phyloP scores from a whole-genome alignment of 2,113 vertebrate genomes.

The Ascaphus truei region DNA sequence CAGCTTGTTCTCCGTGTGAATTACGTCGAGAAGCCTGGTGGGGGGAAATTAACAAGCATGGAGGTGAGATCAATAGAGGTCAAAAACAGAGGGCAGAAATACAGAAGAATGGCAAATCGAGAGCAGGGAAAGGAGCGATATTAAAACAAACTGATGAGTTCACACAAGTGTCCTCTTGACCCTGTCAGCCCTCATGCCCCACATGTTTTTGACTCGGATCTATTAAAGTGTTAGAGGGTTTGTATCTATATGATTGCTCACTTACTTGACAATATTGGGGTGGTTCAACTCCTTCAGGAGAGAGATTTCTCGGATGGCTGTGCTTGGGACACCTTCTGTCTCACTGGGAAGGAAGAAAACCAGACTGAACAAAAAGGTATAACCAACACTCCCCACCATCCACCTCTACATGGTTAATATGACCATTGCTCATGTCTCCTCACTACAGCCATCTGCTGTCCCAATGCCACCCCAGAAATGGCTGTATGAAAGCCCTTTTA shows the following conservation, averaged over 20 bases:
- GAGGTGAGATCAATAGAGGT: slow-evolving; percentile 5
- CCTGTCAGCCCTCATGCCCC: too few species aligned
- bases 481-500: too few species aligned
- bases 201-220: too few species aligned
- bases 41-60: neutral
- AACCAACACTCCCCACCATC: neutral
- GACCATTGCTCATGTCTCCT: too few species aligned
- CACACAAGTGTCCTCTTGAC: too few species aligned
- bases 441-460: too few species aligned
- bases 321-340: slow-evolving; percentile 90
- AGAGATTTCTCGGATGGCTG: slow-evolving; percentile 89
- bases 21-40: slow-evolving; percentile 83
- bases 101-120: too few species aligned
- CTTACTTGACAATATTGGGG: slow-evolving; percentile 93
- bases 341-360: slow-evolving; percentile 63
- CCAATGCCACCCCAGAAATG: too few species aligned
- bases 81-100: neutral
- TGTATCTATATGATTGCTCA: neutral
- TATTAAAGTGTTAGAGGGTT: too few species aligned
- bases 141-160: neutral
- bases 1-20: slow-evolving; percentile 95
- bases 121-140: neutral
- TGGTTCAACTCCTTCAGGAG: slow-evolving; percentile 91
- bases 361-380: neutral
- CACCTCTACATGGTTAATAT: neutral